Percentiles rank a stretch among this genome's conserved stretches.
phyloP scores from a whole-genome alignment of 2,113 vertebrate species.

The Epinephelus moara region DNA sequence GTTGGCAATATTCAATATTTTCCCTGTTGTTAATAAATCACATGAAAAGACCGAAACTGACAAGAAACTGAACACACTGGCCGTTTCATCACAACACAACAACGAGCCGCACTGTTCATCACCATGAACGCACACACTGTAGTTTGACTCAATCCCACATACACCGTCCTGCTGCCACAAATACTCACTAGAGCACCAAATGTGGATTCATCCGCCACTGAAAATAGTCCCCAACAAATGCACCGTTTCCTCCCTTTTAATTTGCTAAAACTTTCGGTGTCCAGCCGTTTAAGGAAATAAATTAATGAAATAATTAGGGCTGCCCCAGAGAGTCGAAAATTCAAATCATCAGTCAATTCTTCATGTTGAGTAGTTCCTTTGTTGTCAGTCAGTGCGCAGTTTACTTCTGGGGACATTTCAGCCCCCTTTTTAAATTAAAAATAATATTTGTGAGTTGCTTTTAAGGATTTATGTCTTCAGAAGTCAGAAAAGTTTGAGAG shows the following conservation, averaged over 20 bases:
- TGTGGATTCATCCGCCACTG: neutral
- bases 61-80: neutral
- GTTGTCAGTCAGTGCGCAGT: too few relatives aligned
- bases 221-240: neutral
- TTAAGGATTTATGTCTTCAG: neutral
- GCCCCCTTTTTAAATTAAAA: too few relatives aligned
- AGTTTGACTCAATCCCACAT: neutral
- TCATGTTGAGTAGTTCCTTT: too few relatives aligned
- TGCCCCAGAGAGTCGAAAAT: too few relatives aligned
- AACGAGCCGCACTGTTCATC: neutral
- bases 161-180: neutral
- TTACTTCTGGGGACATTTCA: too few relatives aligned
- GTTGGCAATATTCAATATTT: neutral
- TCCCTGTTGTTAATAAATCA: neutral
- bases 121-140: neutral
- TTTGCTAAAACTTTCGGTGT: neutral
- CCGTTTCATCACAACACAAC: neutral
- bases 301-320: too few relatives aligned
- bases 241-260: neutral
- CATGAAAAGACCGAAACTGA: neutral
- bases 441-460: too few relatives aligned
- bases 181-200: neutral
- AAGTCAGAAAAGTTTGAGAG: neutral
- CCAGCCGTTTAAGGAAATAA: too few relatives aligned
- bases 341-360: too few relatives aligned